phyloP scores from a whole-genome alignment of 2,113 vertebrate species.

The Bubo blakistoni region DNA sequence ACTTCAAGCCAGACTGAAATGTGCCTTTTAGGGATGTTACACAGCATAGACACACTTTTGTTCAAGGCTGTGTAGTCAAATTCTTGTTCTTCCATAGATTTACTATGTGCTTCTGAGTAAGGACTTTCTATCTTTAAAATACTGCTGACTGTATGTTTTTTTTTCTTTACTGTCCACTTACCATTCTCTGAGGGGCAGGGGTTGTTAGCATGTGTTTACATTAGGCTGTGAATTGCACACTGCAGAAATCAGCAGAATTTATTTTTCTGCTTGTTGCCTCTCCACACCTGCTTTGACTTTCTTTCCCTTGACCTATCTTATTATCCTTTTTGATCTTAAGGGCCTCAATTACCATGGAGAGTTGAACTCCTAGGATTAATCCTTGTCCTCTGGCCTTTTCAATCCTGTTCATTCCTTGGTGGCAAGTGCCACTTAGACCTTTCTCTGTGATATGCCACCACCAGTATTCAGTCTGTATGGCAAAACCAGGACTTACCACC shows the following conservation, averaged over 20 bases:
- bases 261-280: neutral
- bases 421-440: neutral
- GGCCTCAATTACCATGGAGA: neutral
- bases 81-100: neutral
- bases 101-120: neutral
- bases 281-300: neutral
- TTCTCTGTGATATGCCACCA: neutral
- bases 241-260: neutral
- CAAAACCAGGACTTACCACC: neutral
- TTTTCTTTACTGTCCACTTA: neutral
- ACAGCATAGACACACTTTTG: fast-evolving
- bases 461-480: neutral
- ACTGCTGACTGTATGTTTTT: neutral
- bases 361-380: neutral
- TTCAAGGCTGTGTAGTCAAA: neutral
- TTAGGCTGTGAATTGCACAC: neutral
- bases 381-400: neutral
- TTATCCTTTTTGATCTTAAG: neutral
- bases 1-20: neutral
- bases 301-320: neutral
- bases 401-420: neutral
- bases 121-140: neutral
- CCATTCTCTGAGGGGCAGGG: neutral
- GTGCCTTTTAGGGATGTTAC: neutral
- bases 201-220: slow-evolving; percentile 14